These are phyloP conservation scores for Melopsittacus undulatus DNA, from an alignment of 2,797 vertebrate species.

Conservation along the genomic window DNA sequence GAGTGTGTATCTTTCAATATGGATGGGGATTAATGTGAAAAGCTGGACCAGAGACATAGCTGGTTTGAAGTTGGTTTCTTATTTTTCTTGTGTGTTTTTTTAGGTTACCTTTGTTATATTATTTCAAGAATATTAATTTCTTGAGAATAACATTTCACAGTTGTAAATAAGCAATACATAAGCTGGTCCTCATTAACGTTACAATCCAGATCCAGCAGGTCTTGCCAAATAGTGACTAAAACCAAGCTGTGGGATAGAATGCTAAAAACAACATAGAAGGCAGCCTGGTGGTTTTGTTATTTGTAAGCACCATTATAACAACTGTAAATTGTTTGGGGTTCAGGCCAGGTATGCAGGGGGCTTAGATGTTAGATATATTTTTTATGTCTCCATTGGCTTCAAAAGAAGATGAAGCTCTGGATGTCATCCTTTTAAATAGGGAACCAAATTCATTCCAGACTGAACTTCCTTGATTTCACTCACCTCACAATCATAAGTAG, in stretches of 20 bases:
- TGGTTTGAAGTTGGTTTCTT: not conserved
- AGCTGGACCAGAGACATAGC: not conserved
- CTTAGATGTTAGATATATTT: not conserved
- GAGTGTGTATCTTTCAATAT: not conserved
- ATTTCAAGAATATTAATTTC: not conserved
- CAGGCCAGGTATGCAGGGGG: not conserved
- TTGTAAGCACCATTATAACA: not conserved
- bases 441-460: not conserved
- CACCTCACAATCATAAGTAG: not conserved
- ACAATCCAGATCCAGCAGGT: not conserved
- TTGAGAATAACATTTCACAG: not conserved
- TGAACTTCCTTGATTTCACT: not conserved
- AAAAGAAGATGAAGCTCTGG: not conserved
- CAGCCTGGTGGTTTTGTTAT: not conserved
- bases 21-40: not conserved
- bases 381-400: not conserved
- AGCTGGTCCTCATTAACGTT: not conserved
- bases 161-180: not conserved
- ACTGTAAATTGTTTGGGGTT: not conserved
- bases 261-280: not conserved
- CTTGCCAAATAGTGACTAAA: not conserved
- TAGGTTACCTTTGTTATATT: not conserved
- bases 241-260: not conserved
- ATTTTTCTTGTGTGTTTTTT: not conserved
- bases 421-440: not conserved